A percentile compares a stretch with the other conserved stretches of the same genome.
Conservation (phyloP, 2,113 vertebrate species). For the Podiceps cristatus region DNA sequence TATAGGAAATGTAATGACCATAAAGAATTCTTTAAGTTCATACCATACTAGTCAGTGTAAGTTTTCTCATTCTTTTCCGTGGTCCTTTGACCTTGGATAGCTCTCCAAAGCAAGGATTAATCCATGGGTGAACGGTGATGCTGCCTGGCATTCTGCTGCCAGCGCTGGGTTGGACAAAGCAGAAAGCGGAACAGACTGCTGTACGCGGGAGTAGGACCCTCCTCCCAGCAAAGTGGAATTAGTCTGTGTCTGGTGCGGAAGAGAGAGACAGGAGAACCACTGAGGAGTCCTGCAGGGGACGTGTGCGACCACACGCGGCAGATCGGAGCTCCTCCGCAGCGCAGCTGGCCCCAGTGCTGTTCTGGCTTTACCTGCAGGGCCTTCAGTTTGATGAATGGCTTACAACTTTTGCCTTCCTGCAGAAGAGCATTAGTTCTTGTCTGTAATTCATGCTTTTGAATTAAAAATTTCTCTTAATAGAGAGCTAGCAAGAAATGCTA, state of each 20-base stretch:
- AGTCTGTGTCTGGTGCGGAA: background rate
- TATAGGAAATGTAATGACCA: rapidly evolving
- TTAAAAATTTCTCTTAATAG: too few relatives aligned
- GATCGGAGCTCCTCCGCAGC: rapidly evolving
- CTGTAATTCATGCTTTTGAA: background rate
- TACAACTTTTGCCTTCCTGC: background rate
- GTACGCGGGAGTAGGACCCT: background rate
- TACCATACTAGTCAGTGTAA: rapidly evolving
- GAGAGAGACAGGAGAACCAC: background rate
- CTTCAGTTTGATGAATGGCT: background rate
- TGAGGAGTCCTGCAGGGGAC: background rate
- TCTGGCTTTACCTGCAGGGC: rapidly evolving
- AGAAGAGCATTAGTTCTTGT: background rate
- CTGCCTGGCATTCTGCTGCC: background rate
- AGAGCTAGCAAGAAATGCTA: background rate
- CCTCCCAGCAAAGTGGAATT: background rate
- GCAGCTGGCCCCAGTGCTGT: background rate
- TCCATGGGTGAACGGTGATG: rapidly evolving
- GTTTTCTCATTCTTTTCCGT: background rate
- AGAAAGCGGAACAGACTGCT: rapidly evolving
- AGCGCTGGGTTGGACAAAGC: background rate
- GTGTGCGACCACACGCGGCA: background rate
- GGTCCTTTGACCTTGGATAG: background rate
- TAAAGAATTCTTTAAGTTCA: too few relatives aligned
- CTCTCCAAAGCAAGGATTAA: background rate